phyloP scores from a whole-genome alignment of 2,797 vertebrate species.

The Megalops cyprinoides region DNA sequence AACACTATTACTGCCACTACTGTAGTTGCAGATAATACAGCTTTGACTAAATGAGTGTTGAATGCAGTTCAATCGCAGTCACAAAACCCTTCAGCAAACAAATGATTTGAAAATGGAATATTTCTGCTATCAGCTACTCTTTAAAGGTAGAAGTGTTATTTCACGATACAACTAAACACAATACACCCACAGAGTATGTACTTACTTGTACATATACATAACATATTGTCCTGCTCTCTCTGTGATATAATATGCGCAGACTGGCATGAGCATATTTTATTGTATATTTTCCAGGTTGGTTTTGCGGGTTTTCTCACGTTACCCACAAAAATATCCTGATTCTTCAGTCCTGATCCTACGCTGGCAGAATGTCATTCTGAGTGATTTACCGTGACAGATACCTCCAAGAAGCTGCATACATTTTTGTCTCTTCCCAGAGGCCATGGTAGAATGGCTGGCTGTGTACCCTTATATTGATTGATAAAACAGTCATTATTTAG shows the following conservation, averaged over 20 bases:
- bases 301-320: neutral
- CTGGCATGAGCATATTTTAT: neutral
- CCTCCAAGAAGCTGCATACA: no score
- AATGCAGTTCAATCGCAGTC: neutral
- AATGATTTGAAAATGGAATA: neutral
- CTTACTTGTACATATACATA: neutral
- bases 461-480: no score
- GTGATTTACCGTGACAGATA: neutral
- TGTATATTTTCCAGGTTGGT: neutral
- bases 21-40: neutral
- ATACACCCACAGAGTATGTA: neutral
- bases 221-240: neutral
- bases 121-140: neutral
- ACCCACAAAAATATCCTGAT: neutral
- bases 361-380: neutral
- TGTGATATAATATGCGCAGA: neutral
- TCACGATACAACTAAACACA: neutral
- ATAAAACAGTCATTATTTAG: no score
- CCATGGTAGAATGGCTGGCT: no score
- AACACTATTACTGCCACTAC: slow-evolving; percentile 1
- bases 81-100: neutral
- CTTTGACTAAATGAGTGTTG: neutral
- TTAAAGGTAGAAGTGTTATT: neutral
- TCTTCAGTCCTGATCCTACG: neutral
- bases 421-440: no score